Percentiles rank a stretch among this genome's conserved stretches.
Evolutionary conservation across 2,797 vertebrate species (phyloP).

Genomic region (Sebastes cheni): DNA sequence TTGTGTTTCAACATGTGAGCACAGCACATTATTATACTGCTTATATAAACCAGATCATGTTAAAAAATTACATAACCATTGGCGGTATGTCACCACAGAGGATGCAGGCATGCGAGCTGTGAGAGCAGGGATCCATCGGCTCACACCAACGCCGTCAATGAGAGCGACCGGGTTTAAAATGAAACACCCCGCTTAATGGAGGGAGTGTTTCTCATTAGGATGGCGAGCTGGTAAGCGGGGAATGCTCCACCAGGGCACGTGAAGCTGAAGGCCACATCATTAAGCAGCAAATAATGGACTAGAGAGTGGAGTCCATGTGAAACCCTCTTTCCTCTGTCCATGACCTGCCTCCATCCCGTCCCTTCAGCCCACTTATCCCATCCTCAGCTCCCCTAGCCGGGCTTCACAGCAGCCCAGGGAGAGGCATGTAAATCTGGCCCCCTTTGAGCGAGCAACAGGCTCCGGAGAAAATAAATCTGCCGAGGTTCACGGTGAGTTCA

Average conservation of each 20-base stretch:
- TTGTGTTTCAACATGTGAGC: conserved; percentile 1
- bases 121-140: conserved; percentile 42
- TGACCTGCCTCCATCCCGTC: conserved; percentile 32
- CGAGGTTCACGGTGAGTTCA: conserved; percentile 83
- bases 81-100: background rate
- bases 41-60: conserved; percentile 29
- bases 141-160: conserved; percentile 40
- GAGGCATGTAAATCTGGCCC: conserved; percentile 74
- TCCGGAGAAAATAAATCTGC: conserved; percentile 81
- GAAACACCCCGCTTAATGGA: conserved; percentile 65
- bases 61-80: conserved; percentile 29
- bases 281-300: conserved; percentile 34
- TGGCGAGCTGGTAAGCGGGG: conserved; percentile 21
- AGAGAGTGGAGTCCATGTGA: conserved; percentile 6
- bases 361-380: conserved; percentile 45
- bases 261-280: conserved; percentile 26
- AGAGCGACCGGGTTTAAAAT: conserved; percentile 52
- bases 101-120: conserved; percentile 10
- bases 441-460: conserved; percentile 73
- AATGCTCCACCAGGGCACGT: conserved; percentile 26
- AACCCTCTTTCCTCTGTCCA: background rate
- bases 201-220: conserved; percentile 66
- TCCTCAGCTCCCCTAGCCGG: conserved; percentile 42
- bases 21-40: conserved; percentile 11
- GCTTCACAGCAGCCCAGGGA: conserved; percentile 61